Evolutionary conservation across 2,113 vertebrate genomes (phyloP).

Genomic region (Montifringilla adamsi): DNA sequence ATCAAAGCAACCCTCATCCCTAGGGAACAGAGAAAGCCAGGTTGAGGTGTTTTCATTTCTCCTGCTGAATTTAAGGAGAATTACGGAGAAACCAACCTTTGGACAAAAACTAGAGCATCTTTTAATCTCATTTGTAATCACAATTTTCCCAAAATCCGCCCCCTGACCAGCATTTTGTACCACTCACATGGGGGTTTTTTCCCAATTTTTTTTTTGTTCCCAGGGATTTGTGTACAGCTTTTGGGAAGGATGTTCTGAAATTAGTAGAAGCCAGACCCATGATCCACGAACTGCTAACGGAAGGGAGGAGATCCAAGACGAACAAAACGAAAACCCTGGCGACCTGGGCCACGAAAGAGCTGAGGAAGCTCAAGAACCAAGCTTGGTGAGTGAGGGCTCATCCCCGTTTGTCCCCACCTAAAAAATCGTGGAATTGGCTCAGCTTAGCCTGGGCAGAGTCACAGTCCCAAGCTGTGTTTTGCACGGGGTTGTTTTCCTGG

Average conservation of each 20-base stretch:
- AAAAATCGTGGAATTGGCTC: not conserved
- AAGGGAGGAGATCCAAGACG: constrained; percentile 94
- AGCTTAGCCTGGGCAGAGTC: not conserved
- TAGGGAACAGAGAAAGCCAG: rapidly evolving
- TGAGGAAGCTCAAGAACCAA: constrained; percentile 97
- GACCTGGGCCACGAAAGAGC: constrained; percentile 98
- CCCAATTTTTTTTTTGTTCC: not conserved
- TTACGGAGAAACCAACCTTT: rapidly evolving
- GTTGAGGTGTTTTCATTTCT: not conserved
- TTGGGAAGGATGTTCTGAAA: constrained; percentile 96
- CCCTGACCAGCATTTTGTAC: not conserved
- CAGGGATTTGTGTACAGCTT: constrained; percentile 94
- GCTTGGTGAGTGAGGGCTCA: constrained; percentile 88
- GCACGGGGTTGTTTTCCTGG: not conserved
- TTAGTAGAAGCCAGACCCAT: constrained; percentile 94
- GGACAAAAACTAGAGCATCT: rapidly evolving
- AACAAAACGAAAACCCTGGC: constrained; percentile 96
- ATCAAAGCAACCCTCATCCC: too few relatives aligned
- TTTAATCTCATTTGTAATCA: not conserved
- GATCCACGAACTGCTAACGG: constrained; percentile 95
- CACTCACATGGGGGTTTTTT: not conserved
- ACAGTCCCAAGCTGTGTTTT: not conserved
- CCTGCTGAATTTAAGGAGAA: not conserved
- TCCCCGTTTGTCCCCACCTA: not conserved
- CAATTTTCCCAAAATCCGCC: not conserved